These are phyloP conservation scores for human DNA, from an alignment of 2,113 vertebrate genomes.

Conservation along the genomic window GRCh38 chr7:22440501-22441000, in stretches of 20 bases:
- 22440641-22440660: slow-evolving; percentile 32
- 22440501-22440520: background rate
- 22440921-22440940: background rate
- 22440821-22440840: background rate
- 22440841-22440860: background rate
- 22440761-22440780: background rate
- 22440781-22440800: slow-evolving; percentile 21
- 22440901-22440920: background rate
- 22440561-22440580: slow-evolving; percentile 14
- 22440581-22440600: background rate
- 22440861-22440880: background rate
- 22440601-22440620: slow-evolving; percentile 7
- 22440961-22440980: too few relatives aligned
- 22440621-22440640: background rate
- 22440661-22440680: slow-evolving; percentile 8
- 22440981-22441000: too few relatives aligned
- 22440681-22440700: background rate
- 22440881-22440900: background rate
- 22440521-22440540: slow-evolving; percentile 1
- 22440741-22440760: too few relatives aligned
- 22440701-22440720: background rate
- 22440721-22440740: too few relatives aligned
- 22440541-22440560: background rate
- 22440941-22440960: too few relatives aligned
- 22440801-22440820: background rate